Percentiles rank a stretch among this genome's conserved stretches.
Evolutionary conservation across 2,113 vertebrate species (phyloP).

Genomic region (Rhagologus leucostigma): DNA sequence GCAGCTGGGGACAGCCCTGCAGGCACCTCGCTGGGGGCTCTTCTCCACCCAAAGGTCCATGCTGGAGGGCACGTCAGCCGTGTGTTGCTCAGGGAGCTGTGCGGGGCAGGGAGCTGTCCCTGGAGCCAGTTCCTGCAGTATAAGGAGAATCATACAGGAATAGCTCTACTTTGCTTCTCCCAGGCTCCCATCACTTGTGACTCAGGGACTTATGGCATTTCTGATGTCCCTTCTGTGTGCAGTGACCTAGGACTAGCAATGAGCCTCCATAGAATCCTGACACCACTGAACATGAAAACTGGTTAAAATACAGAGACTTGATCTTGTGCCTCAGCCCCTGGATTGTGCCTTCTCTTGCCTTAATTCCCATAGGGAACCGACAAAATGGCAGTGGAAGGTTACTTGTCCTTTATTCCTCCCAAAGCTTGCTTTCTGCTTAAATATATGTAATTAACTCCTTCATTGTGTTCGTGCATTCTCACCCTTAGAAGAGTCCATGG

Average conservation of each 20-base stretch:
- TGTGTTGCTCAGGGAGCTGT: background rate
- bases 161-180: background rate
- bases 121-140: fast-evolving
- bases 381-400: background rate
- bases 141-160: fast-evolving
- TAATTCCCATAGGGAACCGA: background rate
- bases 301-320: background rate
- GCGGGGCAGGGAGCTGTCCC: background rate
- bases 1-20: background rate
- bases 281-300: fast-evolving
- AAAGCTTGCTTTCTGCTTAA: background rate
- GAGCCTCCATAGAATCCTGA: background rate
- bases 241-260: background rate
- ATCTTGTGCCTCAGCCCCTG: background rate
- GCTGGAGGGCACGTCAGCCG: fast-evolving
- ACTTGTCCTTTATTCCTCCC: background rate
- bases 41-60: fast-evolving
- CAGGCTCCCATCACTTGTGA: fast-evolving
- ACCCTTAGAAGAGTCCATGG: background rate
- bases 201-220: background rate
- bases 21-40: background rate
- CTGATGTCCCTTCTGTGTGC: background rate
- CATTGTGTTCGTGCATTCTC: background rate
- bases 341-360: background rate
- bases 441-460: background rate